A percentile compares a stretch with the other conserved stretches of the same genome.
phyloP scores from a whole-genome alignment of 2,797 vertebrate species.

The Pteronotus mesoamericanus region DNA sequence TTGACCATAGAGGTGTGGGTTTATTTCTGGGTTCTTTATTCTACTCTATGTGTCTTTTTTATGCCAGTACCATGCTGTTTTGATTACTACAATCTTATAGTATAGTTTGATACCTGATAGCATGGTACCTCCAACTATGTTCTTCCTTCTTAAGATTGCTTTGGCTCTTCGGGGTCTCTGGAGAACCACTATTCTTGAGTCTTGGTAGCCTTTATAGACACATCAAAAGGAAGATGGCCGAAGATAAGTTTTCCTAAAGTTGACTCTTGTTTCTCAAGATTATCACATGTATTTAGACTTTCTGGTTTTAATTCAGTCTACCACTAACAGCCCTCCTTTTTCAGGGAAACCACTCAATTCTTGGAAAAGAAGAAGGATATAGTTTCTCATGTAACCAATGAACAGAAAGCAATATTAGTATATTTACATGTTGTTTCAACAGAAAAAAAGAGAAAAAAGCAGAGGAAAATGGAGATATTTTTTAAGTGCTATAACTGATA shows the following conservation, averaged over 20 bases:
- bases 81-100: not conserved
- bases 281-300: slow-evolving; percentile 18
- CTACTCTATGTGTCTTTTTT: not conserved
- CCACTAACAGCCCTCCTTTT: not conserved
- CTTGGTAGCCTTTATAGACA: not conserved
- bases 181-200: not conserved
- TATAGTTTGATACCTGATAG: not conserved
- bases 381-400: not conserved
- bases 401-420: not conserved
- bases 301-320: slow-evolving; percentile 35
- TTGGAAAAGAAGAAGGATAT: slow-evolving; percentile 25
- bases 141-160: not conserved
- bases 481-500: slow-evolving; percentile 17
- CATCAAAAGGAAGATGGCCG: not conserved
- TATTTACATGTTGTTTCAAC: not conserved
- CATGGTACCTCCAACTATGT: not conserved
- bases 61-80: not conserved
- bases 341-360: not conserved
- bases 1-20: not conserved
- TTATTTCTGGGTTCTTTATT: not conserved
- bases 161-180: not conserved
- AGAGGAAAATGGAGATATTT: not conserved
- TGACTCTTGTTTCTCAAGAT: not conserved
- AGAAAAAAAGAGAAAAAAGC: not conserved
- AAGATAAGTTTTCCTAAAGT: not conserved